Evolutionary conservation across 1,140 invertebrate species (phyloP), one percentile per base, ranked within the genome.

Genomic region (Drosophila tani): DNA sequence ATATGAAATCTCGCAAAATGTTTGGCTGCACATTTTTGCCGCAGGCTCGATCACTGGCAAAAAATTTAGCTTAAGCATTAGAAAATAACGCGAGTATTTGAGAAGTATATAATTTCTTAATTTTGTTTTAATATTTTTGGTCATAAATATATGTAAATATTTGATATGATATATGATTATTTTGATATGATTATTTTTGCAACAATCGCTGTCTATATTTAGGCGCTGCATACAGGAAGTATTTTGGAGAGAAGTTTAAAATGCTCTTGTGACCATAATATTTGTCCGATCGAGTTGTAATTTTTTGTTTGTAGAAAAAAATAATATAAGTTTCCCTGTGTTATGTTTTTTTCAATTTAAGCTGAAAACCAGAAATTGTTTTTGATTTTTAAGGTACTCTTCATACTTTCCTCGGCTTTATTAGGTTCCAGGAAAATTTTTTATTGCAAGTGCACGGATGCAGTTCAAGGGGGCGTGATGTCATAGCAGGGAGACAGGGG

Each of bases 21-120:
- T 85, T 76, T 85, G 83, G 81, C 81, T 79, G 82, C 81, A 83
- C 64, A 83, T 79, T 80, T 79, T 79, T 75, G 81, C 81, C 60
- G 56, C 77, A 80, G 68, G 69, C 53, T 73, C 1, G 14, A 0
- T 9, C 51, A 55, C 51, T 55, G 17, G 4, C 0, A 11, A 35
- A 38, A 55, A 41, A 40, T 15, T 40, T 1, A 2, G 38, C 4
- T 5, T 15, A 7, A n/a, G 12, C 19, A 46, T 19, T 19, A 21
- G 19, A 7, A 47, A 47, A 1, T 21, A 3, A 15, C 5, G 7
- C 14, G 12, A 14, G 2, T 5, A 15, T 47, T 14, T 21, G 5
- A 2, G 0, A 41, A 5, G 5, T 19, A 45, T 4, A 19, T 46
- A 2, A 5, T 45, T 19, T 2, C 11, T 17, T 17, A 8, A 9